Evolutionary conservation across 2,888 invertebrate genomes (phyloP), one percentile per base, ranked within the genome.

Genomic region (Dermolepida albohirtum): DNA sequence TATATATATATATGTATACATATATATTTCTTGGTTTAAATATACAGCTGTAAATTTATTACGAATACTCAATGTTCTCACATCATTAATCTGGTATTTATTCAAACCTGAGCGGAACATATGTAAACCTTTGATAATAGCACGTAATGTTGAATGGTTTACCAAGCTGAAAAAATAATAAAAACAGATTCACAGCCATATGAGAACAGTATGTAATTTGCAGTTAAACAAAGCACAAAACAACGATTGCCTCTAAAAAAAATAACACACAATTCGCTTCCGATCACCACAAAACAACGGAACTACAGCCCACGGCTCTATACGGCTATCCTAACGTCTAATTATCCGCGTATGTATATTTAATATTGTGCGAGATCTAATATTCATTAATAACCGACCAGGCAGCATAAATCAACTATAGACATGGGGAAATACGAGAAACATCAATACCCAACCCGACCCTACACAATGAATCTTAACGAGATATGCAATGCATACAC

Each of bases 251-350:
- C 11, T 16, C 55, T n/a, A 17, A 41, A 55, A 54, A 16, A 22
- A 41, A 11, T 22, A 41, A 39, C 12, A 22, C 22, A 55, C 43
- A 41, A 50, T 57, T 67, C 66, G 69, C 72, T 72, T 72, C 72
- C 72, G 72, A 72, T 69, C 59, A 52, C 57, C 57, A 78, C 77
- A 78, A 78, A 76, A 72, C 74, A 78, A 59, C 78, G 78, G 78
- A 78, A 78, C 75, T 77, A 75, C 77, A 75, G 75, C 74, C 74
- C 74, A 76, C 74, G 70, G 74, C 73, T 74, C 74, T 72, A 69
- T 73, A 67, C 71, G 70, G 72, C 69, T 69, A 69, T 62, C 66
- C 55, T 64, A 71, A 71, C 74, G 68, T 73, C 69, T 73, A 73
- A 75, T 76, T 76, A 76, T 73, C 69, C 66, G 22, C 41, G 2